Evolutionary conservation across 2,888 invertebrate genomes (phyloP), one percentile per base, ranked within the genome.

Genomic region (Callyntrura sp.): DNA sequence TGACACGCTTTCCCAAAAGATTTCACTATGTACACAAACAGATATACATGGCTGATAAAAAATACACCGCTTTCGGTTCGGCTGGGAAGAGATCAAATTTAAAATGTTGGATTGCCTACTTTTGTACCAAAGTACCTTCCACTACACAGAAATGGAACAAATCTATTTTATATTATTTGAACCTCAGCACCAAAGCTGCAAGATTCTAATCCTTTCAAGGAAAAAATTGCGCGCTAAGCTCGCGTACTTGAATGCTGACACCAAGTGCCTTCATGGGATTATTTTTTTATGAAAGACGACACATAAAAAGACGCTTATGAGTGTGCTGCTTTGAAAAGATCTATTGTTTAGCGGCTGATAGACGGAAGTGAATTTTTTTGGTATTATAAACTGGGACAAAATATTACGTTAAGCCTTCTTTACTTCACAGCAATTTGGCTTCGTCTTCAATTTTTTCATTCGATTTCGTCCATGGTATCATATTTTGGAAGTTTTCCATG

Each of bases 401-500:
- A 87, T 81, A 81, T 55, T 70, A 35, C 55, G 35, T 57, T 68
- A 81, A 79, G 68, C 55, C n/a, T 62, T 57, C 76, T 35, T 48
- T 23, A 68, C 87, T 81, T 87, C 70, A 68, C 48, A 68, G 87
- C 57, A 81, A 87, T 81, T 87, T 87, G 87, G 87, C 87, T 87
- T 81, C 81, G 20, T 78, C 23, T 73, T 73, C 20, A 48, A 73
- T 73, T 48, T 73, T 73, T 73, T 73, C 78, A 82, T 86, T 48
- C 73, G 70, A 43, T 43, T 85, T 55, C 48, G 81, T 20, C 68
- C 84, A 25, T 65, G 35, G 23, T 73, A 73, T 81, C 86, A 65
- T n/a, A n/a, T 83, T 73, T 86, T 86, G 86, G 86, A 90, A 83
- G 90, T 65, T 45, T 78, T 81, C 85, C 85, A 83, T 90, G 86